Base-by-base conservation (phyloP, 1,140 invertebrate genomes). In the Octopus bimaculoides region DNA sequence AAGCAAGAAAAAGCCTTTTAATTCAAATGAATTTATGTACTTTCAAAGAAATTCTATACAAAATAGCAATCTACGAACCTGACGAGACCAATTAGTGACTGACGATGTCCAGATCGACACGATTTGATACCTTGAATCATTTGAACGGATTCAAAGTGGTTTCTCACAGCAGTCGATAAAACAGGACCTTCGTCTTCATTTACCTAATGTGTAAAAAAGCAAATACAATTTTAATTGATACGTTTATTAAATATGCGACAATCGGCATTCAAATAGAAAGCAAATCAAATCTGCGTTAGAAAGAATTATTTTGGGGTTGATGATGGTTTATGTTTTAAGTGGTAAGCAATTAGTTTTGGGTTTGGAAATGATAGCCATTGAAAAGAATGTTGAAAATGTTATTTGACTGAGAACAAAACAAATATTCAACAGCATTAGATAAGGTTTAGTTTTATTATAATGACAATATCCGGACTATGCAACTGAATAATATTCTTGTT, bases 101-200 rank as follows among this genome's bases (percentile, higher is more conserved):
- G 95, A 75, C 95, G 90, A 90, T 96, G 95, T 84, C 94, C 94
- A 20, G 94, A 94, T 81, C 93, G 93, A n/a, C 93, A 92, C 80
- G 91, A 91, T 5, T 92, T 92, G 84, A 93, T 93, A 20, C 94
- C 94, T 73, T 92, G 92, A 14, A 94, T 90, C 81, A 95, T 93
- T 88, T 95, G 93, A 80, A 96, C 96, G 5, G 95, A 93, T 79
- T 94, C 92, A 90, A 97, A 97, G 90, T 97, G 95, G 90, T 97
- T 96, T 89, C 95, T 94, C 69, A 97, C 92, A 2, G 94, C 93
- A 81, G 95, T 93, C 14, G 94, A 94, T 74, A 97, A 89, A 86
- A 95, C 94, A 0, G 95, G 94, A 85, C 95, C 95, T 87, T 94
- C 93, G 86, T 96, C 96, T 79, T 95, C 94, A 85, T 93, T 93